A percentile compares a stretch with the other conserved stretches of the same genome.
Evolutionary conservation across 2,113 vertebrate genomes (phyloP).

Genomic region (Ctenomys sociabilis): DNA sequence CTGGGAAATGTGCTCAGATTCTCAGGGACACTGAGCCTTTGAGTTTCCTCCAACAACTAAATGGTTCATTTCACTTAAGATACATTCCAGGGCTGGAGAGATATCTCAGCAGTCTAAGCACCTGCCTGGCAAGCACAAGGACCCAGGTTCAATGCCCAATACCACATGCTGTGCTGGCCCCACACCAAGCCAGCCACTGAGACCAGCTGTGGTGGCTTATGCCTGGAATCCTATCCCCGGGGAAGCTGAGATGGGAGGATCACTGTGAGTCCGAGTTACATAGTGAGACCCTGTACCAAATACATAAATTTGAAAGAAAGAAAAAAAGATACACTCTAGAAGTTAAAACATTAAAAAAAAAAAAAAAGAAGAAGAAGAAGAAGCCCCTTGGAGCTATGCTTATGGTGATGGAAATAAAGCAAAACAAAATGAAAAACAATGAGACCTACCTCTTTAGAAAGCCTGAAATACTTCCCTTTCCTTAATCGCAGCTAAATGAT

Average conservation of each 20-base stretch:
- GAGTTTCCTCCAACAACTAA: neutral
- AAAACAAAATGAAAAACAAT: slow-evolving; percentile 50
- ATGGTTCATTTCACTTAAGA: slow-evolving; percentile 48
- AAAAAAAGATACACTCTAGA: neutral
- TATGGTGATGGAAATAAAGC: slow-evolving; percentile 58
- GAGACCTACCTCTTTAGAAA: slow-evolving; percentile 35
- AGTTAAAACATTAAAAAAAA: slow-evolving; percentile 24
- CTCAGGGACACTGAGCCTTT: slow-evolving; percentile 9
- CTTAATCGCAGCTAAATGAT: neutral
- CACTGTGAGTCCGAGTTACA: no score
- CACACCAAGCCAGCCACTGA: no score
- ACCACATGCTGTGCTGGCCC: no score
- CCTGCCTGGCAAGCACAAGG: no score
- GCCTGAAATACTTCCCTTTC: neutral
- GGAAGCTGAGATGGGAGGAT: no score
- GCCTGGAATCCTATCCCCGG: no score
- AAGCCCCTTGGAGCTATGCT: slow-evolving; percentile 31
- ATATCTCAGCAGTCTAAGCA: no score
- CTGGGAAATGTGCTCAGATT: slow-evolving; percentile 53
- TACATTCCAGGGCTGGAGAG: neutral
- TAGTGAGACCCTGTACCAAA: no score
- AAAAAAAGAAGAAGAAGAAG: no score
- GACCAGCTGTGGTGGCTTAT: no score
- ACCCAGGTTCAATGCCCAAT: no score
- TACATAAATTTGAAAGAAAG: no score